phyloP scores from a whole-genome alignment of 1,140 invertebrate genomes.

The Neodiprion lecontei region DNA sequence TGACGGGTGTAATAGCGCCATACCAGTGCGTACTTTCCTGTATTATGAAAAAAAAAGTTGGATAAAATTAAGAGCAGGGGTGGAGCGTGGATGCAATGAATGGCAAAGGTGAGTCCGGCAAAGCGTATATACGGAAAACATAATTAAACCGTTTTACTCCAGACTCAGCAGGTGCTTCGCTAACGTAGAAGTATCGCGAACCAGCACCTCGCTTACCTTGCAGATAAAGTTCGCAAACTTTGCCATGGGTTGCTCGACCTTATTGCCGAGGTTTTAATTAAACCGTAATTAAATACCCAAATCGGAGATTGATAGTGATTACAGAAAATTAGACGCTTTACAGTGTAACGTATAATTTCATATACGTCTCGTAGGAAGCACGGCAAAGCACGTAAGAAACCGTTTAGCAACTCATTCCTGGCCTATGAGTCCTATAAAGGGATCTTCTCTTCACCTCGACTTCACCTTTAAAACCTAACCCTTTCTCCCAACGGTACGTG shows the following conservation, averaged over 20 bases:
- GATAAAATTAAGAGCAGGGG: too few species aligned
- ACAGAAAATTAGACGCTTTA: conserved; percentile 20
- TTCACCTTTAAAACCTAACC: too few species aligned
- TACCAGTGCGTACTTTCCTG: not conserved
- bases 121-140: conserved; percentile 15
- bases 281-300: conserved; percentile 41
- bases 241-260: conserved; percentile 23
- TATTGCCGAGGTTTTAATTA: conserved; percentile 42
- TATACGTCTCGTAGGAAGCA: too few species aligned
- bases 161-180: conserved; percentile 29
- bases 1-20: not conserved
- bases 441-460: too few species aligned
- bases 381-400: too few species aligned
- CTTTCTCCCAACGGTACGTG: too few species aligned
- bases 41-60: not conserved
- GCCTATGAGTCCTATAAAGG: too few species aligned
- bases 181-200: conserved; percentile 44
- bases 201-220: conserved; percentile 20
- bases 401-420: too few species aligned
- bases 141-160: conserved; percentile 42
- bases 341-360: too few species aligned
- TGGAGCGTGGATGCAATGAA: not conserved
- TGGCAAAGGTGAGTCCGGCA: not conserved
- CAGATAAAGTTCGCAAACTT: conserved; percentile 46
- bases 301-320: conserved; percentile 29